Base-by-base conservation (phyloP, 2,797 vertebrate genomes). In the Champsocephalus gunnari region DNA sequence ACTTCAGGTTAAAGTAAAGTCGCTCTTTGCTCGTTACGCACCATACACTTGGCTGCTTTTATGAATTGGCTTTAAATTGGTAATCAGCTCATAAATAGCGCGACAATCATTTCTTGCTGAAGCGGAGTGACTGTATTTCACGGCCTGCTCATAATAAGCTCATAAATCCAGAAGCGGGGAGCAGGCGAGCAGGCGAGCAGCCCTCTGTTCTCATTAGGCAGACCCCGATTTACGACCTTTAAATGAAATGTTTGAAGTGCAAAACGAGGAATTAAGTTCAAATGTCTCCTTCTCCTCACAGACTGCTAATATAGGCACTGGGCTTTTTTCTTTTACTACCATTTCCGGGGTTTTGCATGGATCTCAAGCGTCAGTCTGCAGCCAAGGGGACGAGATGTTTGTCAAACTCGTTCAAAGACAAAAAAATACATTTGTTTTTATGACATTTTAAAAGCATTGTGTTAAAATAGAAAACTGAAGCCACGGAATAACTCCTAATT, bases 161-260 rank as follows among this genome's bases (percentile, higher is more conserved):
- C 90, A 87, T 93, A 93, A 88, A 92, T 93, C 86, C 84, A 49
- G 66, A 50, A 51, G 75, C 66, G 82, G 77, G 77, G 70, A 73
- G 79, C 75, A 72, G 59, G 76, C 79, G 70, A 73, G 79, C 75
- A 72, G 59, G 76, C 79, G 77, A 79, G 49, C 79, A 73, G 83
- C 28, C 70, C 80, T 86, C 81, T 84, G 74, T 82, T 84, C 86
- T 94, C 89, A 88, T 93, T 93, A 93, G 77, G 55, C 82, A 60
- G 57, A 24, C 3, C 58, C 69, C 71, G 89, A 94, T 95, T 95
- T 94, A 95, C 73, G 89, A 88, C 54, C 71, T 82, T 85, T 78
- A 88, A 93, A 95, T 91, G 88, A 93, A 92, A 92, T 82, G 77
- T 94, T 94, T 93, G 87, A 94, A 88, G 92, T 88, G 79, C 69